A percentile compares a stretch with the other conserved stretches of the same genome.
Evolutionary conservation across 2,888 invertebrate genomes (phyloP).

Genomic region (Rotaria socialis): DNA sequence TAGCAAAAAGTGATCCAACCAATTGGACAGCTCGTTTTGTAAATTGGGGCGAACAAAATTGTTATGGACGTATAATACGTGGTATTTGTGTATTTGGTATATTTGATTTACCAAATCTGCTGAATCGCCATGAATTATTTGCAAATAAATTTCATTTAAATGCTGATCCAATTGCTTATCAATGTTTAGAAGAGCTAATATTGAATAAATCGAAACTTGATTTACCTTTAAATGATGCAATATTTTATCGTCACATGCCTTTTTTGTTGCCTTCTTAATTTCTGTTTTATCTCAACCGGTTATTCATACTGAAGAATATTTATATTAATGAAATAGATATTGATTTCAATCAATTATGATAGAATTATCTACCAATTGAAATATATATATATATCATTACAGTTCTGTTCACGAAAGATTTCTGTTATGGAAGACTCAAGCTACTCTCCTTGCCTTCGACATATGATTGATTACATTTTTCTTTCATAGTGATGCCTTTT

Average conservation of each 20-base stretch:
- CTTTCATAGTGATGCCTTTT: too few species aligned
- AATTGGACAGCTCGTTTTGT: slow-evolving; percentile 35
- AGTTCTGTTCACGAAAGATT: too few species aligned
- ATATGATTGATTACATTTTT: too few species aligned
- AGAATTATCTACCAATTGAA: too few species aligned
- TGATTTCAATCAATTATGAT: too few species aligned
- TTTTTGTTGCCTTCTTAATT: slow-evolving; percentile 3
- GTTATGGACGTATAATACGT: slow-evolving; percentile 22
- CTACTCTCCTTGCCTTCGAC: too few species aligned
- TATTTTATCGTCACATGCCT: slow-evolving; percentile 26
- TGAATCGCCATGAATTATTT: slow-evolving; percentile 41
- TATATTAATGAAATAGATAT: too few species aligned
- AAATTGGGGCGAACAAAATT: slow-evolving; percentile 16
- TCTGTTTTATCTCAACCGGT: background rate
- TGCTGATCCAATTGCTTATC: slow-evolving; percentile 42
- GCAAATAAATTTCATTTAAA: slow-evolving; percentile 44
- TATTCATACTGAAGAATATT: background rate
- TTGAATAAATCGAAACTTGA: background rate
- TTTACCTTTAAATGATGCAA: slow-evolving; percentile 11
- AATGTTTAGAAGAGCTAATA: slow-evolving; percentile 45
- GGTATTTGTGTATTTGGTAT: slow-evolving; percentile 43
- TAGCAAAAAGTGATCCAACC: slow-evolving; percentile 27
- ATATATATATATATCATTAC: too few species aligned
- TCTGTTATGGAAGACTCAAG: too few species aligned
- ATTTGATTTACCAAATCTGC: slow-evolving; percentile 36